phyloP scores from a whole-genome alignment of 1,140 invertebrate genomes.

The Lepidurus apus region DNA sequence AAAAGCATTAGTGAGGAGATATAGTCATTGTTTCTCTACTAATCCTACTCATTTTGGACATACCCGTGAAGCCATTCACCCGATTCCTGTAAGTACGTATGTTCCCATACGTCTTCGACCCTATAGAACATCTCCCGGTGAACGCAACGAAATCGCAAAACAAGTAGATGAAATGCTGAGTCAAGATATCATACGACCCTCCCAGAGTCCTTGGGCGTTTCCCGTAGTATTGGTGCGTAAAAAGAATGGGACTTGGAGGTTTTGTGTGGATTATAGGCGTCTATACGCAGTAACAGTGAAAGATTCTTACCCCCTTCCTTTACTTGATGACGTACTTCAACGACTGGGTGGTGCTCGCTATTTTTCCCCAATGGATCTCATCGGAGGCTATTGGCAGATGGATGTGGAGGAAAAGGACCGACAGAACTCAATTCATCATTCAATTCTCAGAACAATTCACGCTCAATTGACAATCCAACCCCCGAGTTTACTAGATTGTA shows the following conservation, averaged over 20 bases:
- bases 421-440: too few species aligned
- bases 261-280: conserved; percentile 48
- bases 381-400: conserved; percentile 50
- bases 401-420: conserved; percentile 41
- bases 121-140: conserved; percentile 22
- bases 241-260: conserved; percentile 44
- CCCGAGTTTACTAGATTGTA: too few species aligned
- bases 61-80: too few species aligned
- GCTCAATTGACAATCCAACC: too few species aligned
- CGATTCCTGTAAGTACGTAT: too few species aligned
- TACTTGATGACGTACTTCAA: conserved; percentile 48
- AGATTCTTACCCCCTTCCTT: conserved; percentile 48
- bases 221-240: conserved; percentile 48
- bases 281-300: conserved; percentile 45
- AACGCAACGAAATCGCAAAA: conserved; percentile 39
- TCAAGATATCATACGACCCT: conserved; percentile 43
- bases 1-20: too few species aligned
- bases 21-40: too few species aligned
- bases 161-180: conserved; percentile 43
- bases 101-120: too few species aligned
- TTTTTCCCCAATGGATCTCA: conserved; percentile 48
- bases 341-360: conserved; percentile 42
- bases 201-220: conserved; percentile 45
- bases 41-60: too few species aligned
- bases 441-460: too few species aligned